Percentiles rank a stretch among this genome's conserved stretches.
phyloP scores from a whole-genome alignment of 2,113 vertebrate species.

The Dromaius novaehollandiae region DNA sequence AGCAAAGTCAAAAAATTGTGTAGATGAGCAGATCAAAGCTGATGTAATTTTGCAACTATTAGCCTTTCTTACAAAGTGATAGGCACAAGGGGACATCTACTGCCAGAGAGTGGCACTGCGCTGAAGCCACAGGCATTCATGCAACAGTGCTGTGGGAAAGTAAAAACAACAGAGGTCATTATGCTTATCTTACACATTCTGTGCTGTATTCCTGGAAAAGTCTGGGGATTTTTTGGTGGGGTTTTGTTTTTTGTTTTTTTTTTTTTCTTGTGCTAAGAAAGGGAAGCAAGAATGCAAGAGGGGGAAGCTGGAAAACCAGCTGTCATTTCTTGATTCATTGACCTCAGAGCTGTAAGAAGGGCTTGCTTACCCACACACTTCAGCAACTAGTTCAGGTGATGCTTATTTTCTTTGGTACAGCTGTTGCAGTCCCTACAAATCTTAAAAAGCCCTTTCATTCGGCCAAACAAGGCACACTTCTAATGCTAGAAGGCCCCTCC shows the following conservation, averaged over 20 bases:
- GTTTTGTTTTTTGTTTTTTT: neutral
- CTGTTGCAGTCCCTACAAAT: neutral
- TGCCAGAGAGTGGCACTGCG: neutral
- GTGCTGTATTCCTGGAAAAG: neutral
- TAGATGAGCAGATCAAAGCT: neutral
- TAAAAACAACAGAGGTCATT: neutral
- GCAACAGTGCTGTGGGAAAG: neutral
- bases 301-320: neutral
- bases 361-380: neutral
- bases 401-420: neutral
- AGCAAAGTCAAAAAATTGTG: neutral
- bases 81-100: slow-evolving; percentile 12
- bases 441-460: neutral
- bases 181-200: neutral
- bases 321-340: neutral
- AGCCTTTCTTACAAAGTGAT: neutral
- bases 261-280: neutral
- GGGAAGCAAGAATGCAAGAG: neutral
- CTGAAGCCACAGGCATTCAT: neutral
- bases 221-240: neutral
- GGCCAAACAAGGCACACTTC: neutral
- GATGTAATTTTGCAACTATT: neutral
- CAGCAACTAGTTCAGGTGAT: neutral
- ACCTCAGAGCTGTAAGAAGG: neutral
- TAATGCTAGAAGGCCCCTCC: neutral